Base-by-base conservation (phyloP, 2,113 vertebrate species). In the Peucedramus taeniatus region DNA sequence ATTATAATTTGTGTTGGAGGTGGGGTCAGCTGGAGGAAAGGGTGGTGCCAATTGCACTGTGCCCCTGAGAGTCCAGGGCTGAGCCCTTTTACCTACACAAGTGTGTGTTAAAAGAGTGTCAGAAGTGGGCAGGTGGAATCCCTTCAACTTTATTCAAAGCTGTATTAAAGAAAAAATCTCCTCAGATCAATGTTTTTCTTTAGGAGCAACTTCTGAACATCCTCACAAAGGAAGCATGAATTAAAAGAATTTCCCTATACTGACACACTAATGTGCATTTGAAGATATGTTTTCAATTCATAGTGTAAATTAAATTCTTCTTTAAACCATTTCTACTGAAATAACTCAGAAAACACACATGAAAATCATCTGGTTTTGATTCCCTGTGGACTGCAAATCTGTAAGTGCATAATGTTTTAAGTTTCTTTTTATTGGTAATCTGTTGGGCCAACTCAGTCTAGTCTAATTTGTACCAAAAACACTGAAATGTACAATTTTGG, bases 391-490 rank as follows among this genome's bases (percentile, higher is more conserved):
- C 33, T 49, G 30, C 21, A 83, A 79, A 83, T 85, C 92, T 50
- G 3, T 63, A 80, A 95, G 27, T 87, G 26, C 8, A 63, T 94
- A 70, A 85, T 65, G 30, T 47, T 87, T 83, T 61, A 69, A 87
- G 17, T 47, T 93, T 85, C 28, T 82, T 82, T 96, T 95, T 91
- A 54, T 86, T 95, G 54, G 39, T 87, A 88, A 83, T 80, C 33
- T 74, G 21, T 37, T 91, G 50, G 70, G 11, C 61, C 70, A 87
- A 79, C 9, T 79, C 69, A 79, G 63, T 76, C 74, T 64, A 64
- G 17, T 88, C n/a, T 66, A 92, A 93, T 93, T 96, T 92, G 71
- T 83, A 97, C 61, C 82, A 83, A 94, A 95, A 89, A 23, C 66
- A 83, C 21, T 83, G 45, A 93, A 90, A 91, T 50, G 13, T 70